Conservation (phyloP, 2,888 invertebrate species). For the Gryllus longicercus region DNA sequence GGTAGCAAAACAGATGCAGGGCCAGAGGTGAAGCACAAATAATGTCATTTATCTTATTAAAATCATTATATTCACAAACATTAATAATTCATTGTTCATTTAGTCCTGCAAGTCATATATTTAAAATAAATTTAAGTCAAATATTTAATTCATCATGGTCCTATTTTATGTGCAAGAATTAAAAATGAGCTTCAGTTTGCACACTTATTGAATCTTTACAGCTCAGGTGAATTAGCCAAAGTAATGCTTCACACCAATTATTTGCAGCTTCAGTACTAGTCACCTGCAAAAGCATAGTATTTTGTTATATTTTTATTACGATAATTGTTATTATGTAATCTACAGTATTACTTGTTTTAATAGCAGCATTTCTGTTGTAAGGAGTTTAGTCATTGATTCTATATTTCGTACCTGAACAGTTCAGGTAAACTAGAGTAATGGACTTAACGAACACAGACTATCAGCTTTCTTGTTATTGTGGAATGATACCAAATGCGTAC, state of each 20-base stretch:
- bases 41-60: no score
- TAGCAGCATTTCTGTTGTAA: conserved; percentile 3
- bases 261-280: conserved; percentile 8
- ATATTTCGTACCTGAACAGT: neutral
- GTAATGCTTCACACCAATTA: neutral
- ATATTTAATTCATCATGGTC: no score
- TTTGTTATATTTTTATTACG: neutral
- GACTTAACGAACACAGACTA: neutral
- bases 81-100: no score
- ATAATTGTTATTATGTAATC: conserved; percentile 22
- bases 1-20: no score
- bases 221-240: neutral
- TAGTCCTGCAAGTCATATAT: no score
- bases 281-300: conserved; percentile 3
- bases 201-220: neutral
- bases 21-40: no score
- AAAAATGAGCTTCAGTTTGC: no score
- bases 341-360: neutral
- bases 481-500: conserved; percentile 11
- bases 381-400: neutral
- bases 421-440: conserved; percentile 21
- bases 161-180: no score
- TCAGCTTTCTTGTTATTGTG: conserved; percentile 23
- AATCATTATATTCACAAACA: no score
- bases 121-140: no score